phyloP scores from a whole-genome alignment of 37 sponge, comb jelly and placozoan species.

The Cladorhizidae sp. region DNA sequence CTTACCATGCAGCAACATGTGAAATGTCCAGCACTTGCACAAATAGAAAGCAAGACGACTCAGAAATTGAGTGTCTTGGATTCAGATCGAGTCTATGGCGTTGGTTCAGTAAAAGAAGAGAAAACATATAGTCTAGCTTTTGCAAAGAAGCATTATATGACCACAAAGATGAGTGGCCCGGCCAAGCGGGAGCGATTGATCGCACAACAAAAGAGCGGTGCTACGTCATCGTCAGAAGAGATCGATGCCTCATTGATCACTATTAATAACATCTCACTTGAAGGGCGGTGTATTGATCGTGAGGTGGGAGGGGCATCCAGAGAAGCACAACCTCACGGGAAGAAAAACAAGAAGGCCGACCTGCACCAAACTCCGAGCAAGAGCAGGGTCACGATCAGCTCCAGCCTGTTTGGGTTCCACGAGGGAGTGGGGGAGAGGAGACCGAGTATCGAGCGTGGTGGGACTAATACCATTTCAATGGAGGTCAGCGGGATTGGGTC shows the following conservation, averaged over 20 bases:
- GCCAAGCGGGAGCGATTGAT: not conserved
- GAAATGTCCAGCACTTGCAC: too few species aligned
- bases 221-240: not conserved
- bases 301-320: not conserved
- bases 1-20: too few species aligned
- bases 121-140: conserved; percentile 17
- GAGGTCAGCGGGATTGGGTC: conserved; percentile 35
- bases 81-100: not conserved
- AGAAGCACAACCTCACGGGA: conserved; percentile 4
- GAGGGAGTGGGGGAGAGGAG: conserved; percentile 13
- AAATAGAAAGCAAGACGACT: not conserved
- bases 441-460: conserved; percentile 31
- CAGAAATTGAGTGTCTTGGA: not conserved
- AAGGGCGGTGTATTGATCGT: conserved; percentile 8
- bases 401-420: not conserved
- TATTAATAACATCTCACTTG: conserved; percentile 1
- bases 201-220: not conserved
- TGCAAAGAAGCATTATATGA: not conserved
- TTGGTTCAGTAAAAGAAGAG: conserved; percentile 1
- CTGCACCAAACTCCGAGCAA: not conserved
- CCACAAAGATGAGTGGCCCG: not conserved
- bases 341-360: conserved; percentile 10
- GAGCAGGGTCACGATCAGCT: not conserved
- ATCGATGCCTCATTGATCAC: not conserved
- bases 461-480: conserved; percentile 37